Conservation (phyloP, 2,113 vertebrate species). For the Artemisiospiza belli region DNA sequence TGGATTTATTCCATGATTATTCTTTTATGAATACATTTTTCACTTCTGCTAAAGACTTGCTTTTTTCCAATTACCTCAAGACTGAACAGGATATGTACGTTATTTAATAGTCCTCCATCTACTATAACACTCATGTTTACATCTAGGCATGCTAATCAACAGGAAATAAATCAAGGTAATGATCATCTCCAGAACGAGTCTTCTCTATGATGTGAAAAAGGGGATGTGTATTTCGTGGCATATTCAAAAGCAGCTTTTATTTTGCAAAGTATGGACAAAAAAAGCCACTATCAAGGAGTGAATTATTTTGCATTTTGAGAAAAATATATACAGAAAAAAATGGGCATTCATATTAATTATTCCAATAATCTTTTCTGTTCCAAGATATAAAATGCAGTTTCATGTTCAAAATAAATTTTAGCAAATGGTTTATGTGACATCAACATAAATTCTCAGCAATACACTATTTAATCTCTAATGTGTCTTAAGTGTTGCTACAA, state of each 20-base stretch:
- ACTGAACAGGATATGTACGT: neutral
- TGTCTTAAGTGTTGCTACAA: neutral
- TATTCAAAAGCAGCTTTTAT: neutral
- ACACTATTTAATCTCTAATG: neutral
- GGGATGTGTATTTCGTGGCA: neutral
- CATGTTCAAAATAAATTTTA: neutral
- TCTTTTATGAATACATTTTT: conserved; percentile 12
- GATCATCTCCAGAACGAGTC: neutral
- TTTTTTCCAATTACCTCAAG: neutral
- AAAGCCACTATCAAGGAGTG: neutral
- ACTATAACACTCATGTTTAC: neutral
- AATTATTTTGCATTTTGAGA: neutral
- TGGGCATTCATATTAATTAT: neutral
- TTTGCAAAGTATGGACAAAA: neutral
- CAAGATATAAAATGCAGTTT: neutral
- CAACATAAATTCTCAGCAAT: neutral
- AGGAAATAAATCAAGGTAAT: neutral
- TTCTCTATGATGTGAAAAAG: neutral
- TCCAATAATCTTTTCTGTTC: neutral
- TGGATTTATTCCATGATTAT: conserved; percentile 19
- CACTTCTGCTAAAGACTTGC: neutral
- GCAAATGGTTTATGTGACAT: neutral
- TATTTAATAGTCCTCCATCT: neutral
- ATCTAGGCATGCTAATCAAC: neutral
- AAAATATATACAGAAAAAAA: neutral